Evolutionary conservation across 2,113 vertebrate species (phyloP).

Genomic region (Pygathrix nemaeus): DNA sequence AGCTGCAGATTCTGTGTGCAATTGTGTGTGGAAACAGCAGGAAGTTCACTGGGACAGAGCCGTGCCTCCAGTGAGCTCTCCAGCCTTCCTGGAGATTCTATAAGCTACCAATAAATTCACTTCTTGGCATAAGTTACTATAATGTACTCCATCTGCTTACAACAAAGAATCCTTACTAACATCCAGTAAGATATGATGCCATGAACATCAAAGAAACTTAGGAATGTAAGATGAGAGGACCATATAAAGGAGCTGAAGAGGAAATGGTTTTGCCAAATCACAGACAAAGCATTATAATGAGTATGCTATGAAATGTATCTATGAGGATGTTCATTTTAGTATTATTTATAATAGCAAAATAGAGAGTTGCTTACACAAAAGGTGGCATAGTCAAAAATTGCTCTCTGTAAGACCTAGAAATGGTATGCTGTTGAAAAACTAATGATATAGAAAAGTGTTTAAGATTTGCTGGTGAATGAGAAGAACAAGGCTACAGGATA

Average conservation of each 20-base stretch:
- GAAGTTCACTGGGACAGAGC: neutral
- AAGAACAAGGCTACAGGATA: neutral
- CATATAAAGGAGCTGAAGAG: neutral
- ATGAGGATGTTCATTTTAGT: neutral
- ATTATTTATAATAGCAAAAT: neutral
- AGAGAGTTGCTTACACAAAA: neutral
- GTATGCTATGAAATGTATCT: neutral
- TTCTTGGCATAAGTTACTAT: neutral
- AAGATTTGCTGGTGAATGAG: neutral
- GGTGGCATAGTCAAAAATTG: neutral
- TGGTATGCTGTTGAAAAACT: neutral
- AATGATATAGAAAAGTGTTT: neutral
- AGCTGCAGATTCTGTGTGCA: neutral
- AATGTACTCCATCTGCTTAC: neutral
- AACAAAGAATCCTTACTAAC: neutral
- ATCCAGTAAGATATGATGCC: neutral
- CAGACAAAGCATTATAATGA: neutral
- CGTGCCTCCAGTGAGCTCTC: neutral
- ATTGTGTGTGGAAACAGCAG: neutral
- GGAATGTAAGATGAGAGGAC: neutral
- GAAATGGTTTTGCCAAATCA: neutral
- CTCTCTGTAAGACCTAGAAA: neutral
- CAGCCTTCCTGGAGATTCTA: neutral
- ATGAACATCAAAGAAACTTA: neutral
- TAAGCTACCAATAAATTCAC: neutral